These are phyloP conservation scores for Spodoptera littoralis DNA, from an alignment of 2,888 invertebrate species.

Conservation along the genomic window DNA sequence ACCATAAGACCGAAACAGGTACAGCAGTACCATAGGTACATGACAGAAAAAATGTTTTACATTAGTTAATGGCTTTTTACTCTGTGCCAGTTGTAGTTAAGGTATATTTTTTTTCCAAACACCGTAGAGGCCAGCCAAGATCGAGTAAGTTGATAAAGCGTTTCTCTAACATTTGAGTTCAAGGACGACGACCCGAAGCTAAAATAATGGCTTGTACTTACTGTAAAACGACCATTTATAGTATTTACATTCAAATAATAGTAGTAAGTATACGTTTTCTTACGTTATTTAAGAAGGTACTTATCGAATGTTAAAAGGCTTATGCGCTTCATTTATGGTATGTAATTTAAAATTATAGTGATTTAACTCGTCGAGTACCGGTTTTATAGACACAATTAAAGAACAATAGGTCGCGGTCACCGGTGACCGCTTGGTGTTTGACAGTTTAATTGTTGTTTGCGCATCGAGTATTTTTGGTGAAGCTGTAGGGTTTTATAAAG, in stretches of 20 bases:
- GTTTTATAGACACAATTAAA: too few relatives aligned
- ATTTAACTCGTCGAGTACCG: too few relatives aligned
- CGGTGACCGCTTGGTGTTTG: too few relatives aligned
- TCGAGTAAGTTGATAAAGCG: conserved; percentile 24
- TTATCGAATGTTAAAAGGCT: too few relatives aligned
- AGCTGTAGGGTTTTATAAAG: too few relatives aligned
- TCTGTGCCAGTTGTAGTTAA: conserved; percentile 19
- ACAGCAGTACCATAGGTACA: too few relatives aligned
- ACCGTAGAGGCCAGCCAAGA: conserved; percentile 19
- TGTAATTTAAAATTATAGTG: too few relatives aligned
- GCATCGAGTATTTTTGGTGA: too few relatives aligned
- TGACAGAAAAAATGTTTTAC: conserved; percentile 4
- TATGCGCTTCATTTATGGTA: too few relatives aligned
- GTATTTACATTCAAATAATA: conserved; percentile 4
- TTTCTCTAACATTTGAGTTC: conserved; percentile 31
- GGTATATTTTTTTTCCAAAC: conserved; percentile 23
- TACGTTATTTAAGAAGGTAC: neutral
- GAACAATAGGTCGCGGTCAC: too few relatives aligned
- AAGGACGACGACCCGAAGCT: conserved; percentile 22
- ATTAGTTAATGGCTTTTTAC: conserved; percentile 19
- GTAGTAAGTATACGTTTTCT: neutral
- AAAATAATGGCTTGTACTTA: conserved; percentile 6
- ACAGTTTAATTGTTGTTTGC: too few relatives aligned
- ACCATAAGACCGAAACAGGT: too few relatives aligned
- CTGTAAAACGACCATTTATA: conserved; percentile 9